Percentiles rank a stretch among this genome's conserved stretches.
These are phyloP conservation scores for Aphaenogaster floridana DNA, from an alignment of 1,140 invertebrate genomes.

Conservation along the genomic window DNA sequence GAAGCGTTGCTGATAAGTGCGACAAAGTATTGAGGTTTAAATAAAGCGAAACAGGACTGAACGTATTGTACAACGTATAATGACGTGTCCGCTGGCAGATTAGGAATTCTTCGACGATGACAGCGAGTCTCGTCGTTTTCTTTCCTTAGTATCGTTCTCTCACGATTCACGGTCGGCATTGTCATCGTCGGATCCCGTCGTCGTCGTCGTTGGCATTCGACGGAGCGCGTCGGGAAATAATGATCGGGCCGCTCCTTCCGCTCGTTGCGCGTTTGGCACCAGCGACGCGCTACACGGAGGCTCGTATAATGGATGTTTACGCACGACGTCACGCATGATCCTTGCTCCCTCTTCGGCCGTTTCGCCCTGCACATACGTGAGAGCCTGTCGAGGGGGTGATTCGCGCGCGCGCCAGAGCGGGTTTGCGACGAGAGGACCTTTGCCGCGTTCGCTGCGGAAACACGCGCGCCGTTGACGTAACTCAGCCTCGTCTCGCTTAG, in stretches of 20 bases:
- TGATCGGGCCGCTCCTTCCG: conserved; percentile 54
- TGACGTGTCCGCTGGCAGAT: background rate
- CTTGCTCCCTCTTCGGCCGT: conserved; percentile 60
- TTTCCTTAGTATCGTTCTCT: conserved; percentile 22
- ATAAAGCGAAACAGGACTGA: background rate
- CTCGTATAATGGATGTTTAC: conserved; percentile 74
- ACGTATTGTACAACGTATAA: background rate
- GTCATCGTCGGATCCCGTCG: background rate
- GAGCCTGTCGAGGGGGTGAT: conserved; percentile 20
- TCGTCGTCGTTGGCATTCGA: conserved; percentile 5
- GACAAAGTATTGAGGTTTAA: background rate
- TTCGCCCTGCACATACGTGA: conserved; percentile 24
- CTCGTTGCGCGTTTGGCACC: conserved; percentile 50
- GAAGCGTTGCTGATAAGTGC: background rate
- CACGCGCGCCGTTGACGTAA: conserved; percentile 52
- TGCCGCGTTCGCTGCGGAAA: conserved; percentile 60
- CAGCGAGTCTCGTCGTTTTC: background rate
- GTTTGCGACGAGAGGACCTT: conserved; percentile 22
- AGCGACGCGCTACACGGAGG: conserved; percentile 27
- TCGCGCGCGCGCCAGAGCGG: background rate
- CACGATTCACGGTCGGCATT: conserved; percentile 28
- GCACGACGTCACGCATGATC: conserved; percentile 71
- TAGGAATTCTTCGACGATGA: background rate
- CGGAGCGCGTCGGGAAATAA: conserved; percentile 28
- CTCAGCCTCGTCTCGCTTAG: conserved; percentile 39